These are phyloP conservation scores for Natrix natrix DNA, from an alignment of 2,797 vertebrate species.

Conservation along the genomic window DNA sequence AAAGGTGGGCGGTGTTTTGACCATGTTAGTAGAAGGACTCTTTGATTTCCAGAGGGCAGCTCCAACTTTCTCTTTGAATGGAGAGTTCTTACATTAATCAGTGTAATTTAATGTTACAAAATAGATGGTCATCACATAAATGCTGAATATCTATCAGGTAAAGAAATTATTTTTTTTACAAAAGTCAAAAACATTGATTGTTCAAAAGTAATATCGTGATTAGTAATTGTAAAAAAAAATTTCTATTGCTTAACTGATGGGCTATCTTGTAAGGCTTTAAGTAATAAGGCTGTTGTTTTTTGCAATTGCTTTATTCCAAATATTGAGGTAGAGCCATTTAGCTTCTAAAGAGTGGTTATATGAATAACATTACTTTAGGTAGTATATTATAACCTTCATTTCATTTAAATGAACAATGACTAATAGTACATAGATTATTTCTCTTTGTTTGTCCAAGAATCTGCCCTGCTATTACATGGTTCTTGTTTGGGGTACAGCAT, in stretches of 20 bases:
- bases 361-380: neutral
- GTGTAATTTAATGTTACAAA: slow-evolving; percentile 54
- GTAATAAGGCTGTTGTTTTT: neutral
- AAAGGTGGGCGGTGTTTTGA: slow-evolving; percentile 53
- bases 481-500: neutral
- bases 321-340: neutral
- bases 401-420: neutral
- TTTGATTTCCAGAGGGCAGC: slow-evolving; percentile 46
- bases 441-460: neutral
- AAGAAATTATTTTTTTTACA: slow-evolving; percentile 57
- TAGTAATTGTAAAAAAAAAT: neutral
- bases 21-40: slow-evolving; percentile 53
- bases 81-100: slow-evolving; percentile 58
- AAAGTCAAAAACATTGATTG: slow-evolving; percentile 10
- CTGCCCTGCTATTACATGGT: neutral
- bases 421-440: neutral
- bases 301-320: neutral
- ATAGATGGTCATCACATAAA: slow-evolving; percentile 36
- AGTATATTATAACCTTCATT: neutral
- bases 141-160: slow-evolving; percentile 34
- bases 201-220: neutral
- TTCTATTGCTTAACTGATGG: neutral
- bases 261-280: neutral
- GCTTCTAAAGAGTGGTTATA: neutral
- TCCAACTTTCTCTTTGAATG: slow-evolving; percentile 56